Evolutionary conservation across 2,113 vertebrate genomes (phyloP).

Genomic region (Hippocampus comes): DNA sequence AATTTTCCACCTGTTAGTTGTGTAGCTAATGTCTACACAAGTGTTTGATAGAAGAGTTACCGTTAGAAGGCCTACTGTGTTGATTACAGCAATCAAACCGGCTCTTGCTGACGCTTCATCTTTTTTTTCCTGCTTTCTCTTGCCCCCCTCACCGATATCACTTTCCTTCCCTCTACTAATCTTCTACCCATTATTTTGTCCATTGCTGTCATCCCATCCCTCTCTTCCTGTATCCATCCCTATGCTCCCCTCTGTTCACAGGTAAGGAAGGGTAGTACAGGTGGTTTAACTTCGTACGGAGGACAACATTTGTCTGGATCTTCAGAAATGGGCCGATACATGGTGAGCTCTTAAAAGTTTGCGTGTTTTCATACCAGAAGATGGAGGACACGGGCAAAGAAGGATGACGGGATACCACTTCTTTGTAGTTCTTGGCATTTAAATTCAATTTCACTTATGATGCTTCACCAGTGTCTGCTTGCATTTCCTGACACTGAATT

Average conservation of each 20-base stretch:
- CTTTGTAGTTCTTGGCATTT: background rate
- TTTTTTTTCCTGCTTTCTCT: slow-evolving; percentile 22
- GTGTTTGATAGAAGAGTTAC: slow-evolving; percentile 11
- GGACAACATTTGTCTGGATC: slow-evolving; percentile 83
- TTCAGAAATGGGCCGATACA: slow-evolving; percentile 84
- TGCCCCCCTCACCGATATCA: background rate
- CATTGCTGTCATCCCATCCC: slow-evolving; percentile 1
- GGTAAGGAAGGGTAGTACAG: slow-evolving; percentile 86
- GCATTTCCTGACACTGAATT: background rate
- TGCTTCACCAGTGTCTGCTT: background rate
- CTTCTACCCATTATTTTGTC: slow-evolving; percentile 24
- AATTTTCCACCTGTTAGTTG: slow-evolving; percentile 21
- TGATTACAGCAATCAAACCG: slow-evolving; percentile 11
- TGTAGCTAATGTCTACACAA: slow-evolving; percentile 11
- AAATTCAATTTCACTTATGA: background rate
- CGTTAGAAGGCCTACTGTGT: slow-evolving; percentile 11
- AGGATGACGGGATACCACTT: background rate
- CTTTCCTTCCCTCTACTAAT: slow-evolving; percentile 9
- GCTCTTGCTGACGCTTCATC: slow-evolving; percentile 33
- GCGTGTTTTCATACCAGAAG: background rate
- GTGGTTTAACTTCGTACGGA: slow-evolving; percentile 80
- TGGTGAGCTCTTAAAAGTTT: slow-evolving; percentile 69
- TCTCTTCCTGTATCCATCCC: slow-evolving; percentile 23
- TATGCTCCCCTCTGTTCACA: slow-evolving; percentile 52
- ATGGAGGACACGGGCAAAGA: background rate